These are phyloP conservation scores for Orbicella faveolata DNA, from an alignment of 64 coral and sea anemone genomes.

Conservation along the genomic window DNA sequence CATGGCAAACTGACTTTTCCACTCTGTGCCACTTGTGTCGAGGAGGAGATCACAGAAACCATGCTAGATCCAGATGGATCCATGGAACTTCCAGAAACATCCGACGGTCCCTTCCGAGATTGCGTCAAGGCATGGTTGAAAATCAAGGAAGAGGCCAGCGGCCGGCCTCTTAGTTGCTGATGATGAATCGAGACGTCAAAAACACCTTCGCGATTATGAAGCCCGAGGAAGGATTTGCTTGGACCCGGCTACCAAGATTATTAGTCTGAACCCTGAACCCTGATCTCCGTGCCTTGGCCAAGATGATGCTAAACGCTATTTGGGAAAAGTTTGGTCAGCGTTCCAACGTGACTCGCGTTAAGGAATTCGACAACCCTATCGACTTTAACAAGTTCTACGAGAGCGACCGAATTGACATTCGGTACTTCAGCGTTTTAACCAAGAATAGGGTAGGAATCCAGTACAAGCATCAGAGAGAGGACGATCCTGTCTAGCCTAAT, in stretches of 20 bases:
- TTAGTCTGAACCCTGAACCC: background rate
- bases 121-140: constrained; percentile 39
- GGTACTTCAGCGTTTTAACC: background rate
- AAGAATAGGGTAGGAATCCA: background rate
- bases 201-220: too few relatives aligned
- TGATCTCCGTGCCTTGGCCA: constrained; percentile 7
- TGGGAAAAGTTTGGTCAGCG: constrained; percentile 47
- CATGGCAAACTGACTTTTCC: too few relatives aligned
- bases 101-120: background rate
- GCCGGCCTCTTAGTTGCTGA: background rate
- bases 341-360: background rate
- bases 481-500: background rate
- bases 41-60: too few relatives aligned
- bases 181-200: background rate
- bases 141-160: constrained; percentile 44
- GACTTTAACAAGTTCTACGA: background rate
- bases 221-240: too few relatives aligned
- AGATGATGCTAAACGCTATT: constrained; percentile 34
- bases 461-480: too few relatives aligned
- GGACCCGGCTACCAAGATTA: too few relatives aligned
- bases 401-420: background rate
- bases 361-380: background rate
- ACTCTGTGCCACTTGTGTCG: too few relatives aligned
- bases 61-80: too few relatives aligned
- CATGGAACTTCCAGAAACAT: constrained; percentile 26